Percentiles rank a stretch among this genome's conserved stretches.
Evolutionary conservation across 1,140 invertebrate genomes (phyloP).

Genomic region (silkworm (Bombyx mori)): DNA sequence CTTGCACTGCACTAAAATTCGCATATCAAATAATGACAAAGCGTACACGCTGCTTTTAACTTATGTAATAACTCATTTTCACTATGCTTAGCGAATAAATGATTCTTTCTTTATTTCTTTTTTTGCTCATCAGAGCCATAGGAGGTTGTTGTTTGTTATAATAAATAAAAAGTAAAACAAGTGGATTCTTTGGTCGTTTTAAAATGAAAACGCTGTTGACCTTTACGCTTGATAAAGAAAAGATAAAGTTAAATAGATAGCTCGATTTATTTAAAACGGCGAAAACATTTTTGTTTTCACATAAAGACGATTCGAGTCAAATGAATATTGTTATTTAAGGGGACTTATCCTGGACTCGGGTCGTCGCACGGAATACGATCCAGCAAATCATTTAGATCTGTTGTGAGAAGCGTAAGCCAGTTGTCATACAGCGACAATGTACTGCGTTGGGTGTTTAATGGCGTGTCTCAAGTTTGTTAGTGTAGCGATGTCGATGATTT

Average conservation of each 20-base stretch:
- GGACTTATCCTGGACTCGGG: conserved; percentile 36
- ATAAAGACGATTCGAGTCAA: conserved; percentile 26
- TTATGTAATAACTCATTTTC: no score
- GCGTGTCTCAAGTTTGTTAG: conserved; percentile 20
- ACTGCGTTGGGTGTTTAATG: conserved; percentile 23
- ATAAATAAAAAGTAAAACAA: no score
- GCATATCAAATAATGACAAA: no score
- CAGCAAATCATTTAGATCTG: conserved; percentile 30
- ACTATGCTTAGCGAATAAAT: no score
- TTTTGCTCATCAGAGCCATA: no score
- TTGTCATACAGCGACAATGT: conserved; percentile 9
- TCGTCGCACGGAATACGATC: conserved; percentile 40
- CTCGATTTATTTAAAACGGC: conserved; percentile 38
- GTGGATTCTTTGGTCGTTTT: no score
- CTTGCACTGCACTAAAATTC: no score
- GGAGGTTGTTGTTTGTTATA: no score
- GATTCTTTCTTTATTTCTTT: no score
- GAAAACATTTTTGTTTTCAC: conserved; percentile 18
- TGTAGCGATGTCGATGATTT: conserved; percentile 22
- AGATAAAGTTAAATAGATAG: conserved; percentile 11
- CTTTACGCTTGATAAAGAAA: background rate
- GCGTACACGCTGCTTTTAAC: no score
- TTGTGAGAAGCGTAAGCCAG: conserved; percentile 15
- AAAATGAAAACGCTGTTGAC: no score
- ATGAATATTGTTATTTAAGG: conserved; percentile 62